phyloP scores from a whole-genome alignment of 35 echinoderm and acorn worm species.

The Patiria miniata region DNA sequence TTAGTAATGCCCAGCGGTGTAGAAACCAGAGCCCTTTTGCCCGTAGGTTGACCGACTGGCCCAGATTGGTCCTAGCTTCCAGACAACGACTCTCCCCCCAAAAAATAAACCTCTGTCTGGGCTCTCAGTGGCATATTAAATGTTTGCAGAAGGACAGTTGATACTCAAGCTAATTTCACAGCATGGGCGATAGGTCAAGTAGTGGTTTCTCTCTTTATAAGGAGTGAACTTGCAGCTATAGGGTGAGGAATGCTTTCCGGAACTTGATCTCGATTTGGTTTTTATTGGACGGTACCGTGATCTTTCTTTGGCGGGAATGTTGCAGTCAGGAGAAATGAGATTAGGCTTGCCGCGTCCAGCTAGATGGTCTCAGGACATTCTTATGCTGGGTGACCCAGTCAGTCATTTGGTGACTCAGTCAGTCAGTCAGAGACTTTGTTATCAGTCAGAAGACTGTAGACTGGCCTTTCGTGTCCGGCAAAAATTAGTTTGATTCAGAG shows the following conservation, averaged over 20 bases:
- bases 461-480: too few relatives aligned
- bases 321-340: neutral
- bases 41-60: conserved; percentile 3
- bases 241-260: neutral
- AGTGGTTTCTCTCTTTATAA: neutral
- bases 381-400: too few relatives aligned
- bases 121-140: neutral
- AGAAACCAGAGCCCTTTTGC: neutral
- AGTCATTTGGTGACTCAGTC: too few relatives aligned
- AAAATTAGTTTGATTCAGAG: too few relatives aligned
- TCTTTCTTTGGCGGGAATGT: neutral
- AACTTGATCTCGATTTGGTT: neutral
- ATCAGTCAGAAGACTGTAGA: too few relatives aligned
- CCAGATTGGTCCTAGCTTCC: neutral
- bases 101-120: neutral
- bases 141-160: neutral
- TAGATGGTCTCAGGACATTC: too few relatives aligned
- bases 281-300: neutral
- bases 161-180: conserved; percentile 9
- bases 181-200: neutral
- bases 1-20: neutral
- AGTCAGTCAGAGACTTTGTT: too few relatives aligned
- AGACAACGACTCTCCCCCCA: neutral
- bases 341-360: neutral
- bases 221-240: neutral